Conservation (phyloP, 2,888 invertebrate species). For the Hesperia comma region DNA sequence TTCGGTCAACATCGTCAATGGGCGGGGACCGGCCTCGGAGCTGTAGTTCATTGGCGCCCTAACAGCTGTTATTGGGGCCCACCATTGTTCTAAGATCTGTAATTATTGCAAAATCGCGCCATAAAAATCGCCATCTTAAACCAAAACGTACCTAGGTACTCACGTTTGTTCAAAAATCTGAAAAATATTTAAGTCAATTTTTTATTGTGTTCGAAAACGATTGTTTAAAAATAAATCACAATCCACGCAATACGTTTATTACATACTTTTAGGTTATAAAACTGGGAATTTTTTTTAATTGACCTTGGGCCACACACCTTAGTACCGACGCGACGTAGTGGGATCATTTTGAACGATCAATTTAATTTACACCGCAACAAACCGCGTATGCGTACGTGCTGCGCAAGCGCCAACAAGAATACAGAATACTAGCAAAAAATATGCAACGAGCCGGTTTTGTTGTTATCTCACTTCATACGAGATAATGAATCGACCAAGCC, state of each 20-base stretch:
- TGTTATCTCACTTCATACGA: conserved; percentile 71
- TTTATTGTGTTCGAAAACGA: background rate
- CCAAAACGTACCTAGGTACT: too few species aligned
- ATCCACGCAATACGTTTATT: background rate
- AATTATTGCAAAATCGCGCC: conserved; percentile 40
- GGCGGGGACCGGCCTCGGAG: conserved; percentile 77
- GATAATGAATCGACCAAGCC: conserved; percentile 55
- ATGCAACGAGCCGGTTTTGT: conserved; percentile 51
- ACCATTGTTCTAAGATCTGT: conserved; percentile 80
- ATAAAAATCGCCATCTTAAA: background rate
- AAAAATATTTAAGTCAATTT: background rate
- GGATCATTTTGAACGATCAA: conserved; percentile 65
- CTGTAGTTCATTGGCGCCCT: conserved; percentile 62
- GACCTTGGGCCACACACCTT: conserved; percentile 67
- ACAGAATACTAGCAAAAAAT: conserved; percentile 58
- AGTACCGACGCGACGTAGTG: conserved; percentile 74
- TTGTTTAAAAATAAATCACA: background rate
- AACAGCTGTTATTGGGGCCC: conserved; percentile 62
- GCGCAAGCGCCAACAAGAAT: conserved; percentile 60
- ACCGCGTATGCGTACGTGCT: conserved; percentile 48
- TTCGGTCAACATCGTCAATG: conserved; percentile 92
- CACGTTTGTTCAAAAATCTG: background rate
- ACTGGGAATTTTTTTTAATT: conserved; percentile 36
- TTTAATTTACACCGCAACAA: conserved; percentile 54
- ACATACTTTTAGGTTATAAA: conserved; percentile 18